phyloP scores from a whole-genome alignment of 2,797 vertebrate species.

The Enteromius radiatus region DNA sequence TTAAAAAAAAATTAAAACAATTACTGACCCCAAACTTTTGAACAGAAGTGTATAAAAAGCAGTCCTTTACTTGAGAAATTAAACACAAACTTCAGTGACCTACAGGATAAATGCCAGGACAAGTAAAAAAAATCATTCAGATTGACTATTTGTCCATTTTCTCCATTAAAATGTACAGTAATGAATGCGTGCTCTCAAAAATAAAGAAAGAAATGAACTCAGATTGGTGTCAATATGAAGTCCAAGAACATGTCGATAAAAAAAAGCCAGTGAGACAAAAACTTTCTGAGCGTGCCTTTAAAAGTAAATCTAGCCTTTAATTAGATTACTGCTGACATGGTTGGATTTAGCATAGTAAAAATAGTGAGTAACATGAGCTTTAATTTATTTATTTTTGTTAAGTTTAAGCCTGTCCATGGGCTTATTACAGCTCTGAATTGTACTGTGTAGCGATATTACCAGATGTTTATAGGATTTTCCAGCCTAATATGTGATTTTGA shows the following conservation, averaged over 20 bases:
- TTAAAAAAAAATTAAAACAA: not conserved
- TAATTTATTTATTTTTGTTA: not conserved
- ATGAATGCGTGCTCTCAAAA: not conserved
- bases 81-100: not conserved
- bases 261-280: not conserved
- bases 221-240: not conserved
- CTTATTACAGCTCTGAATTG: not conserved
- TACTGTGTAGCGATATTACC: not conserved
- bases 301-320: constrained; percentile 22
- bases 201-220: not conserved
- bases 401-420: constrained; percentile 13
- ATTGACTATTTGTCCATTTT: not conserved
- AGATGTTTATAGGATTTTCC: constrained; percentile 35
- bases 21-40: not conserved
- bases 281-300: not conserved
- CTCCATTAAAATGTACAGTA: not conserved
- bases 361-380: not conserved
- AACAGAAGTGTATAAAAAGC: not conserved
- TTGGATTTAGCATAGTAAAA: constrained; percentile 27
- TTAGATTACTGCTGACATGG: constrained; percentile 23
- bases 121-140: not conserved
- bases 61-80: not conserved
- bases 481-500: constrained; percentile 17
- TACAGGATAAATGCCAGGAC: not conserved
- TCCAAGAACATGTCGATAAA: not conserved